Conservation (phyloP, 2,113 vertebrate species). For the Turnix velox region DNA sequence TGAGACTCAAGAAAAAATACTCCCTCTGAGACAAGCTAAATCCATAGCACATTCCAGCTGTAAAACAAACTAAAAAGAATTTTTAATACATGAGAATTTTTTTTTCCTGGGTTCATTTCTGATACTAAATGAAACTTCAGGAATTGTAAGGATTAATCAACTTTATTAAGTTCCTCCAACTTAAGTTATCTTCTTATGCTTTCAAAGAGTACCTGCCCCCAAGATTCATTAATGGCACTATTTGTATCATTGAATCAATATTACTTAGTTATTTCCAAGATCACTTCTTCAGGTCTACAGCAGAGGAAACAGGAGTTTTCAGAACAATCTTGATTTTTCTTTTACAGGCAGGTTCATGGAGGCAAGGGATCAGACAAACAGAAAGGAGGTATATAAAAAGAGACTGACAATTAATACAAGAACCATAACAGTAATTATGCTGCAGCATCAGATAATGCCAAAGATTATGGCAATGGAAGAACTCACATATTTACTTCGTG, state of each 20-base stretch:
- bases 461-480: neutral
- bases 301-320: neutral
- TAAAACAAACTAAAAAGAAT: conserved; percentile 3
- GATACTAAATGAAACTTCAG: neutral
- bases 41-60: conserved; percentile 9
- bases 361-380: neutral
- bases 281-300: neutral
- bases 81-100: neutral
- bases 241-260: neutral
- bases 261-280: neutral
- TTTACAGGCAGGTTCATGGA: neutral
- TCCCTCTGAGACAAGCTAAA: conserved; percentile 26
- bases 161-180: neutral
- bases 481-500: neutral
- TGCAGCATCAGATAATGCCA: neutral
- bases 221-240: neutral
- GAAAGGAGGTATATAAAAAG: neutral
- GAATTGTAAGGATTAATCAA: neutral
- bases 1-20: neutral
- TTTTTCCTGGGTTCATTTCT: neutral
- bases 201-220: neutral
- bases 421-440: neutral
- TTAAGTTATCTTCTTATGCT: neutral
- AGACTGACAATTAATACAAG: neutral
- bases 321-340: neutral